Evolutionary conservation across 2,888 invertebrate genomes (phyloP), one percentile per base, ranked within the genome.

Genomic region (Drosophila siamana): DNA sequence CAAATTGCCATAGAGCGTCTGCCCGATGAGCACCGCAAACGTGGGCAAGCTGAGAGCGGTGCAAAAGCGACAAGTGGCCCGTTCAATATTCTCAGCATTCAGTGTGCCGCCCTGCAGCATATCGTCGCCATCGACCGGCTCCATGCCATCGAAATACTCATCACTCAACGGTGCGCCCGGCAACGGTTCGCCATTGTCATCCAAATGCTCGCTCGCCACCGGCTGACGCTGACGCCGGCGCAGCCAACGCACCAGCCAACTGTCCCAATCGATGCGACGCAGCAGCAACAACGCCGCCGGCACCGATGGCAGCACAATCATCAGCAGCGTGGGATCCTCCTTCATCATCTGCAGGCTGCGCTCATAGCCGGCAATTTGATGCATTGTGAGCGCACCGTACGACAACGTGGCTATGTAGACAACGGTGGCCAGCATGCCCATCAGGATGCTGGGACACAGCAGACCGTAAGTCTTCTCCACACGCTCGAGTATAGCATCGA

Each of bases 91-190:
- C 22, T 67, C 72, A 0, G 50, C 7, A 7, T 54, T 57, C 1
- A 73, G 8, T 0, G 26, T 0, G 4, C 60, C 74, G 0, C 8
- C 52, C 28, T 79, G 48, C 6, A 69, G 15, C 26, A 50, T 22
- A 8, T 74, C 71, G 0, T 54, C 30, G 5, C 11, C 22, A 33
- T 71, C 46, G 1, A 51, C 11, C 1, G 44, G 60, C 1, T 82
- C 80, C 47, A 51, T 24, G 0, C 43, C 19, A n/a, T 77, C 73
- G 4, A 74, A 88, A 30, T 88, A 88, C 0, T 55, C 59, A 38
- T 83, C 84, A 0, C 50, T 51, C 0, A 83, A 54, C 0, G 86
- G 84, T 0, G 86, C 86, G 1, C 86, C 86, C 0, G 88, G 80
- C 59, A 80, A 36, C 0, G 60, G 55, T 0, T 68, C 69, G 0